These are phyloP conservation scores for Chymomyza fuscimana DNA, from an alignment of 2,888 invertebrate genomes.

Conservation along the genomic window DNA sequence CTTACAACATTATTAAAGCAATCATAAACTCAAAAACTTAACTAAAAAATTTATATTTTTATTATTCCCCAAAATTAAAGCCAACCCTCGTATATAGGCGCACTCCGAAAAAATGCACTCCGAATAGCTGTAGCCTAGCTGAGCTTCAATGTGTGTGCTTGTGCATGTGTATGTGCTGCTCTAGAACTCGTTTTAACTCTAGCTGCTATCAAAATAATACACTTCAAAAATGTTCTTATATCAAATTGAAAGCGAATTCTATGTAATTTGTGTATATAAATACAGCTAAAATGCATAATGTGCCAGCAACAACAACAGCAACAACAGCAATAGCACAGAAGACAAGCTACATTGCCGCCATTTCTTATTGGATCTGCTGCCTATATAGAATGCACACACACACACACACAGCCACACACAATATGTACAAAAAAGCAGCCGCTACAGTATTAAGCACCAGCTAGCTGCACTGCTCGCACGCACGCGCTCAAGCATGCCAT, in stretches of 20 bases:
- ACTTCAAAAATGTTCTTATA: too few species aligned
- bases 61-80: background rate
- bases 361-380: slow-evolving; percentile 62
- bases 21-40: too few species aligned
- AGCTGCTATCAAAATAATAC: too few species aligned
- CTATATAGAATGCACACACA: slow-evolving; percentile 39
- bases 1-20: too few species aligned
- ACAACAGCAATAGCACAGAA: background rate
- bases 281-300: slow-evolving; percentile 31
- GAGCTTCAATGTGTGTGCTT: slow-evolving; percentile 17
- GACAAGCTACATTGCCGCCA: slow-evolving; percentile 48
- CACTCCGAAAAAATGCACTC: slow-evolving; percentile 5
- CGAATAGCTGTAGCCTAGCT: background rate
- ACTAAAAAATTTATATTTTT: too few species aligned
- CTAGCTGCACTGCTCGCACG: slow-evolving; percentile 50
- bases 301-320: slow-evolving; percentile 17
- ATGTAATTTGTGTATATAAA: slow-evolving; percentile 56
- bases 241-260: slow-evolving; percentile 44
- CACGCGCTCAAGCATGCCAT: slow-evolving; percentile 42
- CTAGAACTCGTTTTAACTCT: slow-evolving; percentile 20
- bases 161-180: slow-evolving; percentile 22
- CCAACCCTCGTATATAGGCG: background rate
- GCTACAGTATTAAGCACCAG: slow-evolving; percentile 12
- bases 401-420: slow-evolving; percentile 20
- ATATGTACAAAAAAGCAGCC: background rate